A percentile compares a stretch with the other conserved stretches of the same genome.
These are phyloP conservation scores for Nemurella pictetii DNA, from an alignment of 2,888 invertebrate species.

Conservation along the genomic window DNA sequence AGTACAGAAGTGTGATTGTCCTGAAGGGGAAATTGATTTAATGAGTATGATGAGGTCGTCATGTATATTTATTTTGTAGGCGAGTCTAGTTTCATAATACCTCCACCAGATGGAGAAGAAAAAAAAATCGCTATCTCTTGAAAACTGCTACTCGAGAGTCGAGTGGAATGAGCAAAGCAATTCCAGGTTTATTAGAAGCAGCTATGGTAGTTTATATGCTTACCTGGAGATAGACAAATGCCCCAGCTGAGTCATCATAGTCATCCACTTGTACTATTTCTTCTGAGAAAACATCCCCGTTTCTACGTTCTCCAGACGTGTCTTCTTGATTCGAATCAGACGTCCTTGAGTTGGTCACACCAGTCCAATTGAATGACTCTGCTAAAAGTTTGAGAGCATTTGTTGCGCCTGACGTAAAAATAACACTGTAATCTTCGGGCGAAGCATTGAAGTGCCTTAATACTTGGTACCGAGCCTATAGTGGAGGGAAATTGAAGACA, in stretches of 20 bases:
- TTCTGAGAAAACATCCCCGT: background rate
- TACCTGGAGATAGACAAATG: constrained; percentile 66
- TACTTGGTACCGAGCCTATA: constrained; percentile 51
- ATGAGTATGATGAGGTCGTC: no score
- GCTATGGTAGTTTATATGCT: no score
- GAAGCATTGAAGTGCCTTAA: constrained; percentile 84
- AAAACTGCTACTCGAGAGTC: no score
- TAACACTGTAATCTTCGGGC: constrained; percentile 76
- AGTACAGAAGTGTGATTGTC: constrained; percentile 96
- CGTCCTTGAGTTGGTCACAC: background rate
- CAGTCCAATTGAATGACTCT: constrained; percentile 70
- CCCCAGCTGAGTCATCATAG: constrained; percentile 52
- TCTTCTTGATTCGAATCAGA: background rate
- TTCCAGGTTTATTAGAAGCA: no score
- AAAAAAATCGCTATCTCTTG: no score
- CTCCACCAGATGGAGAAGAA: no score
- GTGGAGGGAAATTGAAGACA: constrained; percentile 9
- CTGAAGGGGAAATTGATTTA: no score
- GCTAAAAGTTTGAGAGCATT: constrained; percentile 80
- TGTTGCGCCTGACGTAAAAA: constrained; percentile 96
- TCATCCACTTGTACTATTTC: background rate
- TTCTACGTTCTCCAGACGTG: background rate
- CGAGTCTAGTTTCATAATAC: no score
- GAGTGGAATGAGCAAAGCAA: no score
- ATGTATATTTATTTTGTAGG: no score